A percentile compares a stretch with the other conserved stretches of the same genome.
phyloP scores from a whole-genome alignment of 2,888 invertebrate species.

The Macrosoma leucophasiata region DNA sequence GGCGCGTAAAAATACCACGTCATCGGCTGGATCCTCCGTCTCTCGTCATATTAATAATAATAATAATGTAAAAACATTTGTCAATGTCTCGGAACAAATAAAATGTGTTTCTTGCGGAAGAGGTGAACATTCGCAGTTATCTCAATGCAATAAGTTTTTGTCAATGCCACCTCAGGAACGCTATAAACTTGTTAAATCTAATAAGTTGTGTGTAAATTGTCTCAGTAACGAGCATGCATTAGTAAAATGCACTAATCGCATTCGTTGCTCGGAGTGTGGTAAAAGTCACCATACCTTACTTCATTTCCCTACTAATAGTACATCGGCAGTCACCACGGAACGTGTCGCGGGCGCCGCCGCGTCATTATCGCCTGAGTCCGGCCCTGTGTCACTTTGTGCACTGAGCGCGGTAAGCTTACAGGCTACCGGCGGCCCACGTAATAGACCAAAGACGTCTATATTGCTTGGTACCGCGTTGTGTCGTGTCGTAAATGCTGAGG shows the following conservation, averaged over 20 bases:
- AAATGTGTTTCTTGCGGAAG: slow-evolving; percentile 6
- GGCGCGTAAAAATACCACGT: not conserved
- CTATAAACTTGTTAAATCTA: slow-evolving; percentile 2
- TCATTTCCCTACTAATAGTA: too few relatives aligned
- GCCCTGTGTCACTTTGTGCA: too few relatives aligned
- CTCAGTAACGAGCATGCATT: not conserved
- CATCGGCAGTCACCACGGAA: too few relatives aligned
- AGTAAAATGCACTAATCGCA: too few relatives aligned
- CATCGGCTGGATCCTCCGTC: too few relatives aligned
- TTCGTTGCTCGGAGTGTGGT: too few relatives aligned
- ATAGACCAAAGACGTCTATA: too few relatives aligned
- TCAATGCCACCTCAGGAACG: slow-evolving; percentile 3
- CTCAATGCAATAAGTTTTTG: slow-evolving; percentile 4
- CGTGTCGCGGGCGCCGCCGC: not conserved
- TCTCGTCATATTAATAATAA: slow-evolving; percentile 3
- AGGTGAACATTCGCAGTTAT: slow-evolving; percentile 6
- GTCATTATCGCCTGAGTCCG: not conserved
- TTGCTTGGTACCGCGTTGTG: slow-evolving; percentile 6
- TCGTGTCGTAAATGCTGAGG: slow-evolving; percentile 3
- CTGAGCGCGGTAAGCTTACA: too few relatives aligned
- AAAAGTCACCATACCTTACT: too few relatives aligned
- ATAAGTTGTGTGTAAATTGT: slow-evolving; percentile 4
- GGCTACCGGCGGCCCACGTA: too few relatives aligned
- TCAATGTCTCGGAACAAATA: not conserved
- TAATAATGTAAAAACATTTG: slow-evolving; percentile 3